Percentiles rank a stretch among this genome's conserved stretches.
Conservation (phyloP, 2,797 vertebrate species). For the Lindbergichthys nudifrons region DNA sequence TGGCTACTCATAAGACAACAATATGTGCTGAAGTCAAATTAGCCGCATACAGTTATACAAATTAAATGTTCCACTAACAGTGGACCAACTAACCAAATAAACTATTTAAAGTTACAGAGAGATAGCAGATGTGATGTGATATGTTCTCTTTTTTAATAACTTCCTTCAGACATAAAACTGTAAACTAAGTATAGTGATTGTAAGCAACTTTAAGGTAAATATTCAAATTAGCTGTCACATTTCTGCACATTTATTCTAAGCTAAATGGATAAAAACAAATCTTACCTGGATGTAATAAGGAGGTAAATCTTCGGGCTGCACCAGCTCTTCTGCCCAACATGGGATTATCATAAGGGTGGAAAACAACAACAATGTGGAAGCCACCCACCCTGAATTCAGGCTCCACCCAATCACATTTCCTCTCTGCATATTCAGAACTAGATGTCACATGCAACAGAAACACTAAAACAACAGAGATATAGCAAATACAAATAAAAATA, state of each 20-base stretch:
- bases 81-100: not conserved
- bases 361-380: constrained; percentile 41
- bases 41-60: too few species aligned
- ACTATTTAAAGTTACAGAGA: constrained; percentile 1
- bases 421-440: constrained; percentile 42
- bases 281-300: constrained; percentile 61
- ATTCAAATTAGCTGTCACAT: not conserved
- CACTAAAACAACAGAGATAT: not conserved
- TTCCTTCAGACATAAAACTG: not conserved
- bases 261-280: not conserved
- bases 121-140: not conserved
- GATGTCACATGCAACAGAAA: constrained; percentile 23
- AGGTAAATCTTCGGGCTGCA: constrained; percentile 24
- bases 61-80: too few species aligned
- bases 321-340: constrained; percentile 38
- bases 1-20: not conserved
- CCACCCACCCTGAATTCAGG: constrained; percentile 52
- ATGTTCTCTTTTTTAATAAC: not conserved
- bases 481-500: not conserved
- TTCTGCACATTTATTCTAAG: not conserved
- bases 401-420: constrained; percentile 70
- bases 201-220: not conserved
- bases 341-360: constrained; percentile 13
- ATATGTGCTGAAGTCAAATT: not conserved
- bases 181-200: not conserved